phyloP scores from a whole-genome alignment of 1,140 invertebrate species.

The Solenopsis invicta region DNA sequence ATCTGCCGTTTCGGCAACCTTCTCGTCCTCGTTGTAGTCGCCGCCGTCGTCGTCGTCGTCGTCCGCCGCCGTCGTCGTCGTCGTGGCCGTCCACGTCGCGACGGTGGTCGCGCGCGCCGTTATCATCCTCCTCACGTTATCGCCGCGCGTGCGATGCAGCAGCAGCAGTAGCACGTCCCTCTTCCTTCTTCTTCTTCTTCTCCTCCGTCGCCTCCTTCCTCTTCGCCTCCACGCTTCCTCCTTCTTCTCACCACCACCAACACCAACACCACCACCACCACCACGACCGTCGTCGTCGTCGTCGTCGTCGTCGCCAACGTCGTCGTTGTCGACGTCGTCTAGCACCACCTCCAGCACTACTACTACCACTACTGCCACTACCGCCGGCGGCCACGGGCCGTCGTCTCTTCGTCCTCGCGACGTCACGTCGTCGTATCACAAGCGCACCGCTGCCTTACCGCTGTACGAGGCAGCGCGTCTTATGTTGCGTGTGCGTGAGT shows the following conservation, averaged over 20 bases:
- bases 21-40: constrained; percentile 9
- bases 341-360: constrained; percentile 3
- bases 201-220: background rate
- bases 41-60: background rate
- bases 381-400: constrained; percentile 54
- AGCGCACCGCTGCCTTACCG: too few species aligned
- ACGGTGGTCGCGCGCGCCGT: constrained; percentile 42
- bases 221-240: constrained; percentile 39
- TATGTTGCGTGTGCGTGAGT: background rate
- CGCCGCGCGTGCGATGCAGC: too few species aligned
- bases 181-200: constrained; percentile 9
- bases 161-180: too few species aligned
- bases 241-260: constrained; percentile 59
- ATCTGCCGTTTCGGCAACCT: background rate
- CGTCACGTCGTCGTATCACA: background rate
- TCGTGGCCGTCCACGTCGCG: constrained; percentile 23
- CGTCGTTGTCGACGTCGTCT: constrained; percentile 47
- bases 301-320: constrained; percentile 58
- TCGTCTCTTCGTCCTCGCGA: constrained; percentile 33
- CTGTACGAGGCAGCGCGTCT: too few species aligned
- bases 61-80: too few species aligned
- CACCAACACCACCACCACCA: too few species aligned
- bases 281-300: too few species aligned
- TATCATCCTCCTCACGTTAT: constrained; percentile 45
- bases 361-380: constrained; percentile 42